phyloP scores from a whole-genome alignment of 2,113 vertebrate genomes.

The Corythoichthys haematopterus region DNA sequence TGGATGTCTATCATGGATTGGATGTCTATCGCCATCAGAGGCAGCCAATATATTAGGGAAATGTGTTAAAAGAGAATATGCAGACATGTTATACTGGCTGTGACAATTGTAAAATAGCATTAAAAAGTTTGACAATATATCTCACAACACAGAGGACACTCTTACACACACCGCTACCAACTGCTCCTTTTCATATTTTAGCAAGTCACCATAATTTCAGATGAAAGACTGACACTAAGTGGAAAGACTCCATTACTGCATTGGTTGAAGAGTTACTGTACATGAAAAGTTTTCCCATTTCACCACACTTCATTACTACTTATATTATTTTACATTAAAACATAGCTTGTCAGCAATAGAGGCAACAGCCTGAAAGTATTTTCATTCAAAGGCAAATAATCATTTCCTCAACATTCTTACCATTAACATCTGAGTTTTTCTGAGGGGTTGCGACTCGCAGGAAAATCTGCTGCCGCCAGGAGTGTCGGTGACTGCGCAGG shows the following conservation, averaged over 20 bases:
- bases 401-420: conserved; percentile 49
- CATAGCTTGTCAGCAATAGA: background rate
- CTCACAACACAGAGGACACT: background rate
- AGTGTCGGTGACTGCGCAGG: conserved; percentile 80
- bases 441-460: conserved; percentile 95
- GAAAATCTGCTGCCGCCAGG: conserved; percentile 98
- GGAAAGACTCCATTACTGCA: conserved; percentile 27
- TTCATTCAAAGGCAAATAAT: background rate
- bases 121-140: background rate
- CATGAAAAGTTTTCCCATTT: background rate
- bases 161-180: background rate
- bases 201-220: conserved; percentile 2
- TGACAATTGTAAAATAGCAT: background rate
- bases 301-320: no score
- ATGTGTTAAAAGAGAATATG: background rate
- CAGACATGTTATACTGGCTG: background rate
- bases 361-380: background rate
- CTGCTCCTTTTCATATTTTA: background rate
- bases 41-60: no score
- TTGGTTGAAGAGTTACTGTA: background rate
- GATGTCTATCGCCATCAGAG: no score
- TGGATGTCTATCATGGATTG: no score
- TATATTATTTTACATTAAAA: background rate
- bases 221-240: conserved; percentile 34
- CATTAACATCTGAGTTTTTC: conserved; percentile 80